Base-by-base conservation (phyloP, 2,888 invertebrate genomes). In the Scaeva pyrastri region DNA sequence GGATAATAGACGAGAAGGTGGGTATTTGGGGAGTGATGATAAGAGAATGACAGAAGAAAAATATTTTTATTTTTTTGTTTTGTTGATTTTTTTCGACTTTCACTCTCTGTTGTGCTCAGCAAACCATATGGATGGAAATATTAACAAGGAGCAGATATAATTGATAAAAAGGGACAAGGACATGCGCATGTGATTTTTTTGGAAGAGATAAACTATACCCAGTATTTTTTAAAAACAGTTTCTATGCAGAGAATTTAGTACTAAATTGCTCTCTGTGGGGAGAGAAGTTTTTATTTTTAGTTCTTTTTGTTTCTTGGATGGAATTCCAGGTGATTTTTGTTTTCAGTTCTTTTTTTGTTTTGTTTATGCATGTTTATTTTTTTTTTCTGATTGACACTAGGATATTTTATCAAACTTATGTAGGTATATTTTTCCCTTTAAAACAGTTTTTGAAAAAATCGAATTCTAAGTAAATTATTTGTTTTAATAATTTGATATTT, bases 71-170 rank as follows among this genome's bases (percentile, higher is more conserved):
- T 43, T 68, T 76, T 72, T 60, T 10, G 41, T 1, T 3, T 39
- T 6, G n/a, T 55, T 16, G 39, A 39, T 19, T 11, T 11, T 21
- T 21, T 50, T 70, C 64, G 74, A 86, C 82, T 86, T 86, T 86
- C 86, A 82, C 86, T 86, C 86, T 86, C 77, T 31, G 11, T 68
- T 43, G 11, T n/a, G n/a, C n/a, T n/a, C 6, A 11, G 19, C 16
- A 31, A 7, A 31, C 2, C 5, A 31, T 31, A 41, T 62, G 36
- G 31, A 72, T 55, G 11, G 8, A 50, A 11, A 4, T 16, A 12
- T 64, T 31, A n/a, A 58, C 56, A 71, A 56, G 26, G 43, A 71
- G 50, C 21, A 71, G 31, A 41, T 0, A 19, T 43, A 43, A 71
- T 45, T 71, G 71, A 41, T 39, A 52, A 39, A n/a, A 39, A 23